Base-by-base conservation (phyloP, 2,113 vertebrate species). In the Tachysurus fulvidraco region DNA sequence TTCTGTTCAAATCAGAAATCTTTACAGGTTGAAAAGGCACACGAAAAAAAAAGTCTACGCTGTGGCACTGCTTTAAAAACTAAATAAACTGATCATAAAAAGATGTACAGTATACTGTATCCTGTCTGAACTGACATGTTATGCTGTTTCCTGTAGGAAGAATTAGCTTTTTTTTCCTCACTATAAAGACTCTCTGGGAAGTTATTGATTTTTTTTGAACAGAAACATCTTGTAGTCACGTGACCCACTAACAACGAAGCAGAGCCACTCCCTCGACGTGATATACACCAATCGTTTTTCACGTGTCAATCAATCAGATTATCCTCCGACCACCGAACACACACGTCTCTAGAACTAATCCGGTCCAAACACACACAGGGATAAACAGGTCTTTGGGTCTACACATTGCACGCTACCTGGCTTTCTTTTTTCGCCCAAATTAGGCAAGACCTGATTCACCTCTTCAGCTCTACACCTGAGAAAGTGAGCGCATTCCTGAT, bases 401-500 rank as follows among this genome's bases (percentile, higher is more conserved):
- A 36, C 11, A 57, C 6, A 57, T 3, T 57, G 77, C 28, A 79
- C 19, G 28, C 77, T 79, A 60, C 30, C 4, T 81, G 55, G 30
- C 78, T 81, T 80, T 41, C 19, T 52, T 54, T 54, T 44, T 14
- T 5, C 21, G n/a, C 25, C 44, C 62, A 71, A 54, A 55, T 71
- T 55, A 83, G 65, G 65, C 50, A 62, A 69, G 50, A 67, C 76
- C 36, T 80, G 76, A 80, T 86, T 67, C n/a, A 12, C 60, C 76
- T 54, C 59, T 54, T 25, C 28, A 85, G 74, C 76, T 86, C 50
- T 86, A 52, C 77, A 79, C 41, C 30, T 62, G 73, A 67, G 74
- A 85, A 85, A 79, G 60, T 79, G 84, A 85, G 50, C 52, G 9
- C 84, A 86, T 86, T 80, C 84, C 76, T 44, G 30, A 80, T 25